These are phyloP conservation scores for Saccopteryx leptura DNA, from an alignment of 2,113 vertebrate genomes.

Conservation along the genomic window DNA sequence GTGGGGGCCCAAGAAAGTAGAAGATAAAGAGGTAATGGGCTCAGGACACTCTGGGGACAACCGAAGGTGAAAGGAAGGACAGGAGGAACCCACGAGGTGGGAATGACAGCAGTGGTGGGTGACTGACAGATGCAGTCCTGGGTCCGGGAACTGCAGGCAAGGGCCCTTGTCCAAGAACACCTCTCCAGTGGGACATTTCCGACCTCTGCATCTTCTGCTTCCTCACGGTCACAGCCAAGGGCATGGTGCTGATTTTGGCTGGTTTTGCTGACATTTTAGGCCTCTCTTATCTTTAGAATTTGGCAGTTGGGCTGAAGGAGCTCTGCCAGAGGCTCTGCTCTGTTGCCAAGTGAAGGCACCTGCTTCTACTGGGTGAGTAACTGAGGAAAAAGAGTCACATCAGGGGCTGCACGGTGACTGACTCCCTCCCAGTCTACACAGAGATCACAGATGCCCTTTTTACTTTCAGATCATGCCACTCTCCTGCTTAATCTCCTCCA, in stretches of 20 bases:
- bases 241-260: background rate
- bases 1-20: background rate
- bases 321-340: background rate
- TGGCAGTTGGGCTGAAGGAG: background rate
- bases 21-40: background rate
- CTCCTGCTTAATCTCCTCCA: background rate
- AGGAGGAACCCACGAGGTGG: background rate
- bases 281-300: background rate
- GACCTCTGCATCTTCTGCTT: background rate
- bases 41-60: background rate
- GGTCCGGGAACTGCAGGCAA: background rate
- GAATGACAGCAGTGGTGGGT: background rate
- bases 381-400: background rate
- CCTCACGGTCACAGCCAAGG: background rate
- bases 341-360: background rate
- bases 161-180: background rate
- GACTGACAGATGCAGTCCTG: background rate
- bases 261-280: background rate
- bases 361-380: background rate
- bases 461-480: background rate
- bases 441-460: background rate
- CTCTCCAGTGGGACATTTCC: background rate
- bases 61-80: background rate
- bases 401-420: background rate
- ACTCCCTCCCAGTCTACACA: background rate